phyloP scores from a whole-genome alignment of 1,140 invertebrate genomes.

The Leptinotarsa defecta region DNA sequence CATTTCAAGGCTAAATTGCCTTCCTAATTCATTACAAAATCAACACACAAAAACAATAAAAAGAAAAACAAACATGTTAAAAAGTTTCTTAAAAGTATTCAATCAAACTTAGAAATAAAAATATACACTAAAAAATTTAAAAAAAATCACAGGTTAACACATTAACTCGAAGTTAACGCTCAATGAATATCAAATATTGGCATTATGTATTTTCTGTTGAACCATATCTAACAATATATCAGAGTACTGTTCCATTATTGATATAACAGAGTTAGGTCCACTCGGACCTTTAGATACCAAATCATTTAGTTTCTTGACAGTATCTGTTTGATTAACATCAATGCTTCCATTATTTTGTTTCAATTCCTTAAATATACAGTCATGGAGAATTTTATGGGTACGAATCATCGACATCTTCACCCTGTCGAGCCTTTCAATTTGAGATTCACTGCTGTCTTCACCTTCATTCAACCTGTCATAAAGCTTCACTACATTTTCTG shows the following conservation, averaged over 20 bases:
- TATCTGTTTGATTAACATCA: conserved; percentile 53
- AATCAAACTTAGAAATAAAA: conserved; percentile 9
- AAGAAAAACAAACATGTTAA: conserved; percentile 10
- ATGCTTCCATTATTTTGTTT: conserved; percentile 49
- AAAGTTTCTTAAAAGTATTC: conserved; percentile 9
- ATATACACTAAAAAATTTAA: background rate
- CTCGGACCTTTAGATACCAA: conserved; percentile 53
- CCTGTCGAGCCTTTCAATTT: conserved; percentile 59
- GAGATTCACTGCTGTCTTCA: conserved; percentile 48
- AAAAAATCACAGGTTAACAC: conserved; percentile 32
- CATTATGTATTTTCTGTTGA: conserved; percentile 64
- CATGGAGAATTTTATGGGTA: conserved; percentile 61
- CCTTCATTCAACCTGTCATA: conserved; percentile 63
- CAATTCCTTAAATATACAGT: conserved; percentile 49
- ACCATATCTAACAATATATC: conserved; percentile 66
- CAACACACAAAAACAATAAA: conserved; percentile 1
- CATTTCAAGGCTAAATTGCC: background rate
- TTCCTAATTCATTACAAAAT: background rate
- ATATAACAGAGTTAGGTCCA: conserved; percentile 61
- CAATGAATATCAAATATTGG: conserved; percentile 47
- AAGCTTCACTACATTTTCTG: conserved; percentile 68
- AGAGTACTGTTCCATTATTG: conserved; percentile 70
- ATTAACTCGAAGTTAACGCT: conserved; percentile 35
- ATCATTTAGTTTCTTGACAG: conserved; percentile 54
- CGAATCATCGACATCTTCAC: conserved; percentile 61